A percentile compares a stretch with the other conserved stretches of the same genome.
Evolutionary conservation across 2,797 vertebrate genomes (phyloP).

Genomic region (Sparidentex hasta): DNA sequence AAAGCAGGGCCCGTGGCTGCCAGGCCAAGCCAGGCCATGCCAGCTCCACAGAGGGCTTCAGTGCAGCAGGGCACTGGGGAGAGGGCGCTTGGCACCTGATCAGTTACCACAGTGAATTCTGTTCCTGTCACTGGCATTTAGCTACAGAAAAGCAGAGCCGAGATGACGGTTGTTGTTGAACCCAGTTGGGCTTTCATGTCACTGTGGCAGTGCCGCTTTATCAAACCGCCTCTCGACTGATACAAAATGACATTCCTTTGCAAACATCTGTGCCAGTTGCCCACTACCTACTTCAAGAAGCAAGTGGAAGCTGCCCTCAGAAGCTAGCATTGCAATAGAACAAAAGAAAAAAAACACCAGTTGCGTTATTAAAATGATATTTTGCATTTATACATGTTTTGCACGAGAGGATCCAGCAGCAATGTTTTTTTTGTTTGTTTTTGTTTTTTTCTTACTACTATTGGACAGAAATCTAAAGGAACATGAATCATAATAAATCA

Average conservation of each 20-base stretch:
- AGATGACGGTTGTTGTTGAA: constrained; percentile 70
- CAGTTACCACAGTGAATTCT: constrained; percentile 80
- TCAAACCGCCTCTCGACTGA: constrained; percentile 55
- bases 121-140: constrained; percentile 79
- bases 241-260: constrained; percentile 63
- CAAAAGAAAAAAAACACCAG: not conserved
- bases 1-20: constrained; percentile 65
- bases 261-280: constrained; percentile 57
- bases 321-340: not conserved
- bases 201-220: constrained; percentile 45
- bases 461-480: not conserved
- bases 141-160: constrained; percentile 72
- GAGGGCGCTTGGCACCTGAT: constrained; percentile 78
- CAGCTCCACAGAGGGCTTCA: constrained; percentile 68
- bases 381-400: constrained; percentile 10
- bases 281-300: constrained; percentile 31
- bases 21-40: constrained; percentile 63
- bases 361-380: constrained; percentile 13
- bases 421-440: not conserved
- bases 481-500: constrained; percentile 19
- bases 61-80: constrained; percentile 69
- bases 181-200: constrained; percentile 73
- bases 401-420: not conserved
- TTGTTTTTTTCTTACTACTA: constrained; percentile 13
- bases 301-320: constrained; percentile 6